Evolutionary conservation across 2,888 invertebrate genomes (phyloP).

Genomic region (Tipula lateralis): DNA sequence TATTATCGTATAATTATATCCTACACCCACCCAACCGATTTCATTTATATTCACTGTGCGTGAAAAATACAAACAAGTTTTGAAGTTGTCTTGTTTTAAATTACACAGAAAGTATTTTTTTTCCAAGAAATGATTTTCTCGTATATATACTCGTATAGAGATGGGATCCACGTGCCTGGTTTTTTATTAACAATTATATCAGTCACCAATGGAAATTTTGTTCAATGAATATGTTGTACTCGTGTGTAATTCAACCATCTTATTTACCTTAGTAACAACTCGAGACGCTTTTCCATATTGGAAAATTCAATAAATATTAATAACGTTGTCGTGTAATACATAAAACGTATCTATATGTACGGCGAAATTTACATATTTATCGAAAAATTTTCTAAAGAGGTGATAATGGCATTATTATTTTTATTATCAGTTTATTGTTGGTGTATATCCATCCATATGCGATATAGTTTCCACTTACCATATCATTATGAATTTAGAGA

Average conservation of each 20-base stretch:
- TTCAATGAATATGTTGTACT: not conserved
- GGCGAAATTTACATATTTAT: not conserved
- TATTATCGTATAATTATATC: too few relatives aligned
- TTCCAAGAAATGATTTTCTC: too few relatives aligned
- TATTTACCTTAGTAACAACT: not conserved
- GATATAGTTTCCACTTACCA: not conserved
- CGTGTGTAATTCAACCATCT: not conserved
- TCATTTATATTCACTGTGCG: too few relatives aligned
- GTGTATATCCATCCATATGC: not conserved
- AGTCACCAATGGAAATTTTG: not conserved
- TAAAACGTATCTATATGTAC: not conserved
- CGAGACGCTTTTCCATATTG: not conserved
- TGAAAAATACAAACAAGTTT: too few relatives aligned
- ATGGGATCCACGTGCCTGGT: too few relatives aligned
- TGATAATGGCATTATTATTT: slow-evolving; percentile 11
- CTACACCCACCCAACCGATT: too few relatives aligned
- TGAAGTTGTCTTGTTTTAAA: too few relatives aligned
- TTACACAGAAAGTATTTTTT: too few relatives aligned
- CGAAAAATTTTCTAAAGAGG: slow-evolving; percentile 9
- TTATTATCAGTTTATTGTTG: not conserved
- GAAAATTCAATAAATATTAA: slow-evolving; percentile 19
- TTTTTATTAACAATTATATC: too few relatives aligned
- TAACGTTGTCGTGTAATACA: not conserved
- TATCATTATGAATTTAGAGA: not conserved
- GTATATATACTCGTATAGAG: too few relatives aligned